Conservation (phyloP, 2,888 invertebrate species). For the Acanthosepion pharaonis region DNA sequence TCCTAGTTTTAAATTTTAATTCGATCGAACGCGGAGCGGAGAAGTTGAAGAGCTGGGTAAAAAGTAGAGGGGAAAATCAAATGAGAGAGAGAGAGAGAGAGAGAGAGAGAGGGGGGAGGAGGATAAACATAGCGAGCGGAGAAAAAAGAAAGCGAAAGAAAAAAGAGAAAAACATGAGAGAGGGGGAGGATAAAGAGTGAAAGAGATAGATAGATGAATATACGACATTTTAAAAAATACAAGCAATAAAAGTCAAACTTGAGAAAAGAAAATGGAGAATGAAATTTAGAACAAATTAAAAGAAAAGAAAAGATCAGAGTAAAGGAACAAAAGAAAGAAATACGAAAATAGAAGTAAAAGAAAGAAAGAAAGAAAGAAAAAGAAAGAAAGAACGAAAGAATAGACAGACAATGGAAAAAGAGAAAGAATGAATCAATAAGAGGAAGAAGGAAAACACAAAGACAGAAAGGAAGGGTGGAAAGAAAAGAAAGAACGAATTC, state of each 20-base stretch:
- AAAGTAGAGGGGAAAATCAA: neutral
- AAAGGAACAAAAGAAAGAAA: neutral
- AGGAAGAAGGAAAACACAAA: no score
- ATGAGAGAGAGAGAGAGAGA: neutral
- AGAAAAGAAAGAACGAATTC: no score
- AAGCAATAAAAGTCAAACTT: no score
- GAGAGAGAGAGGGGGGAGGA: neutral
- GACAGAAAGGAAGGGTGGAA: no score
- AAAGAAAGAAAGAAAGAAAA: neutral
- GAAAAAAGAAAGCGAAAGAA: neutral
- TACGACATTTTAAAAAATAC: no score
- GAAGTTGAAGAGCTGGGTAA: neutral
- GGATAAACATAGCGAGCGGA: neutral
- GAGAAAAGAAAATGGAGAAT: neutral
- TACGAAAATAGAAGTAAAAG: neutral
- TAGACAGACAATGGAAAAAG: no score
- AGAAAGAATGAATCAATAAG: no score
- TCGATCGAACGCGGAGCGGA: neutral
- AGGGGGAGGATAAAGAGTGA: neutral
- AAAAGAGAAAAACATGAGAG: rapidly evolving
- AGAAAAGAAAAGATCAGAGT: neutral
- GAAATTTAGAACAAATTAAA: neutral
- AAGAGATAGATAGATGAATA: neutral
- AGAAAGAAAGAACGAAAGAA: no score
- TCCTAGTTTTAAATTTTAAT: neutral